Conservation (phyloP, 2,113 vertebrate species). For the Coturnix japonica region DNA sequence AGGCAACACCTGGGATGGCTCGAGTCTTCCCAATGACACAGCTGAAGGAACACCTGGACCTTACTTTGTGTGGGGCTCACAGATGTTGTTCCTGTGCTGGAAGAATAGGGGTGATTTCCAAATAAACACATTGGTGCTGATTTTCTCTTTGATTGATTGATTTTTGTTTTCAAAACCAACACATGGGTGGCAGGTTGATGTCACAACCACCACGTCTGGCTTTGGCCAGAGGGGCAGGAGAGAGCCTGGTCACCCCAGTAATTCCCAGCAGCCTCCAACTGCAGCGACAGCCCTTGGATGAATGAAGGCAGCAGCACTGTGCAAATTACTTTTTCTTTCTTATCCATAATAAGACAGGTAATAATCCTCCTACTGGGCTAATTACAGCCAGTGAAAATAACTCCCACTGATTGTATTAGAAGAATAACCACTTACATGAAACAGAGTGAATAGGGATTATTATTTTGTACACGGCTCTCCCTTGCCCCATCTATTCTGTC, state of each 20-base stretch:
- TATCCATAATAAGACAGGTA: background rate
- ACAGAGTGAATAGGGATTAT: background rate
- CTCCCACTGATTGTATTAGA: background rate
- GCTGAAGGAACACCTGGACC: background rate
- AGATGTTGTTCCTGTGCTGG: background rate
- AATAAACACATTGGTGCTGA: rapidly evolving
- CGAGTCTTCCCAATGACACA: rapidly evolving
- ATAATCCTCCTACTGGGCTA: background rate
- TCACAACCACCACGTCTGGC: too few species aligned
- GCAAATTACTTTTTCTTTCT: background rate
- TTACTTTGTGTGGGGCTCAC: rapidly evolving
- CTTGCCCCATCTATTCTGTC: background rate
- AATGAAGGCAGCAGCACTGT: rapidly evolving
- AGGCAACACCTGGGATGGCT: rapidly evolving
- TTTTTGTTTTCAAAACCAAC: background rate
- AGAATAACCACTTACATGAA: background rate
- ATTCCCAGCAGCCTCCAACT: too few species aligned
- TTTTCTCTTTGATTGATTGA: background rate
- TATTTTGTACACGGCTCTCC: background rate
- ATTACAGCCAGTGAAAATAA: background rate
- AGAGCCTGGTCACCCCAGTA: too few species aligned
- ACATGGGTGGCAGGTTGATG: background rate
- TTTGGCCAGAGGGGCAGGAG: too few species aligned
- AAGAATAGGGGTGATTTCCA: too few species aligned
- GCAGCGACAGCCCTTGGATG: background rate